Evolutionary conservation across 2,888 invertebrate genomes (phyloP), one percentile per base, ranked within the genome.

Genomic region (Drosophila anomalata): DNA sequence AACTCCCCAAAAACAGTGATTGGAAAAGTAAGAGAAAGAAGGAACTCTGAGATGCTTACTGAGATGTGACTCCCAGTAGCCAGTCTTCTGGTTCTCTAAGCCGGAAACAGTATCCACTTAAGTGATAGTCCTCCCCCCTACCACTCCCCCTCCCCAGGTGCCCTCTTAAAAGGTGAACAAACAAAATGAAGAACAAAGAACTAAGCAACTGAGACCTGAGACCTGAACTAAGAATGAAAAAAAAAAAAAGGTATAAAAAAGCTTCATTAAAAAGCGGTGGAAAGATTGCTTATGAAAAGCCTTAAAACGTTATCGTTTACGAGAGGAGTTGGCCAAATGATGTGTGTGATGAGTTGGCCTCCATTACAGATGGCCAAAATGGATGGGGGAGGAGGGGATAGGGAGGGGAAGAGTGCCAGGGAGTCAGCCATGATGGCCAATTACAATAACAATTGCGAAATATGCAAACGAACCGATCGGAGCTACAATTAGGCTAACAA

Each of bases 241-340:
- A 24, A 22, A 12, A 6, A 17, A 8, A 6, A 24, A 5, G 6
- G 24, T 24, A 2, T 14, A 9, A 9, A 8, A n/a, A 11, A 17
- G 36, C 22, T 20, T 61, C 29, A 61, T 65, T 63, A 61, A 61
- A 39, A 47, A 61, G 17, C 39, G 39, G 20, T 36, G 47, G 46
- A 41, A 47, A 56, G 39, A 55, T 54, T 58, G 66, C 69, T 77
- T 73, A 77, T 81, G 87, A 89, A 89, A 76, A 77, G 87, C 83
- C 77, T 81, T 80, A 89, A 89, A 89, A 89, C 89, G 89, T 84
- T 89, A 76, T 88, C 89, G 89, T 89, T 89, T 89, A 89, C 76
- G 69, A 81, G 73, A 88, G 88, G 87, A 87, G 82, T 83, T 76
- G 76, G 66, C 71, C 69, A 77, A 86, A 78, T 73, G 80, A 77